These are phyloP conservation scores for Coelopa frigida DNA, from an alignment of 1,140 invertebrate genomes.

Conservation along the genomic window DNA sequence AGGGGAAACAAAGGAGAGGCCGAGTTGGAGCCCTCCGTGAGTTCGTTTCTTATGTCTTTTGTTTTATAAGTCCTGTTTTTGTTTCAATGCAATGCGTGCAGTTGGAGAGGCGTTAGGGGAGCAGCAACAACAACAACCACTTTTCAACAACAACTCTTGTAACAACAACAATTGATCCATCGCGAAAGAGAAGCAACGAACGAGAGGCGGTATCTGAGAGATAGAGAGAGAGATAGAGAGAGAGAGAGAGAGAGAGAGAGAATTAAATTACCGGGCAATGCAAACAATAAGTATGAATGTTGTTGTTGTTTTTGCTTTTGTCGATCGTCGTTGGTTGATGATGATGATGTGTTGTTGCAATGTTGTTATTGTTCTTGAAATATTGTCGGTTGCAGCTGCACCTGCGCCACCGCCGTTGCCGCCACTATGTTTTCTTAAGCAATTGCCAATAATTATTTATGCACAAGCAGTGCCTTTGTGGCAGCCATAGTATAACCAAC, in stretches of 20 bases:
- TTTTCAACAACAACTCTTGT: too few species aligned
- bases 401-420: background rate
- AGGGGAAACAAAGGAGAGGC: background rate
- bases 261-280: background rate
- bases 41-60: constrained; percentile 8
- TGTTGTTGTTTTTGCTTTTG: constrained; percentile 2
- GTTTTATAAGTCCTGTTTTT: background rate
- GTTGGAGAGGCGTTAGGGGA: too few species aligned
- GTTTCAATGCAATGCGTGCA: background rate
- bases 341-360: background rate
- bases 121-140: too few species aligned
- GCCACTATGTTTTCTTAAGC: background rate
- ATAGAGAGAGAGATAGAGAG: background rate
- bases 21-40: background rate
- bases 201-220: background rate
- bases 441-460: constrained; percentile 11
- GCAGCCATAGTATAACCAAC: background rate
- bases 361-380: constrained; percentile 1
- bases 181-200: background rate
- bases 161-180: too few species aligned
- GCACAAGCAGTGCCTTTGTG: background rate
- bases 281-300: constrained; percentile 1
- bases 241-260: background rate
- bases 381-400: constrained; percentile 4
- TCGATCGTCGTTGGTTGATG: background rate